A percentile compares a stretch with the other conserved stretches of the same genome.
Evolutionary conservation across 2,113 vertebrate species (phyloP).

Genomic region (Tylochromis polylepis): DNA sequence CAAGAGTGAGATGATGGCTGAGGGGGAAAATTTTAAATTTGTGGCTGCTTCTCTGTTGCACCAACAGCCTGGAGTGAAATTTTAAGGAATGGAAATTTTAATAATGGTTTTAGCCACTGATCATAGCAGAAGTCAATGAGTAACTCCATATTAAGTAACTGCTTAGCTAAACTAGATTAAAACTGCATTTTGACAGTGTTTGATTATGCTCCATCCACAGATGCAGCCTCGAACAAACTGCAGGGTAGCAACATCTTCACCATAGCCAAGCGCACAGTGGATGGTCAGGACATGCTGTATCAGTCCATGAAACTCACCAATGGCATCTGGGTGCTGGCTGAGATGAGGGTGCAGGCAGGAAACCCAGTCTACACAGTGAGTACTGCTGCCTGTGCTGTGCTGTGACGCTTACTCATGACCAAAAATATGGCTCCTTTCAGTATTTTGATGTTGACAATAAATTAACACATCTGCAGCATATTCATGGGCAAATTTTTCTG

Average conservation of each 20-base stretch:
- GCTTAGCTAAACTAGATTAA: not conserved
- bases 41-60: constrained; percentile 3
- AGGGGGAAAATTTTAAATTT: constrained; percentile 26
- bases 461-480: not conserved
- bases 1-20: not conserved
- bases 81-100: not conserved
- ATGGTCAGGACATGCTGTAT: constrained; percentile 98
- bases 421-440: not conserved
- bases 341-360: constrained; percentile 86
- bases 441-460: not conserved
- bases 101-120: constrained; percentile 4
- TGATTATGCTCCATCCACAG: constrained; percentile 58
- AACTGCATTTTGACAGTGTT: not conserved
- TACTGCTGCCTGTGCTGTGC: not conserved
- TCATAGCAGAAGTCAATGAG: not conserved
- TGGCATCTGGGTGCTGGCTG: constrained; percentile 91
- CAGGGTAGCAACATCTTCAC: constrained; percentile 95
- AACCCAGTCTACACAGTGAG: constrained; percentile 84
- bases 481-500: not conserved
- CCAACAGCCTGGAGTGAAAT: not conserved
- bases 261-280: constrained; percentile 91
- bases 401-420: not conserved
- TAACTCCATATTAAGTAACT: not conserved
- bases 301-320: constrained; percentile 94
- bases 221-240: constrained; percentile 84